These are phyloP conservation scores for Mylabris sibirica DNA, from an alignment of 2,888 invertebrate species.

Conservation along the genomic window DNA sequence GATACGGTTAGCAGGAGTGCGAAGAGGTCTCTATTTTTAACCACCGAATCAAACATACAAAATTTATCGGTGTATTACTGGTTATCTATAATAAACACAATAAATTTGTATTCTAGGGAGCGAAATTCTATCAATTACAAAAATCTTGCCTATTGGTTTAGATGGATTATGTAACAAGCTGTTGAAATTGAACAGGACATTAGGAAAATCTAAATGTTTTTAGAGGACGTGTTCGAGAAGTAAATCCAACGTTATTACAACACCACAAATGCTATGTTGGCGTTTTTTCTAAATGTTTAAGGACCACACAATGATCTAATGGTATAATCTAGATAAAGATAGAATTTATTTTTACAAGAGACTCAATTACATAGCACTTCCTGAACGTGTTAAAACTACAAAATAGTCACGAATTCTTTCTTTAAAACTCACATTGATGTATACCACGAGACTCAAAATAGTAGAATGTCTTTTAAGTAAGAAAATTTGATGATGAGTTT, in stretches of 20 bases:
- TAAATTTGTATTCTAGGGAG: background rate
- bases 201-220: too few species aligned
- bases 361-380: background rate
- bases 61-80: background rate
- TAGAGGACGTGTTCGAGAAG: background rate
- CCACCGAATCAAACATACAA: too few species aligned
- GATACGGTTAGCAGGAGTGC: slow-evolving; percentile 48
- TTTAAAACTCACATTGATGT: too few species aligned
- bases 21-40: slow-evolving; percentile 38
- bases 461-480: too few species aligned
- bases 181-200: too few species aligned
- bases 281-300: background rate
- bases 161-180: too few species aligned
- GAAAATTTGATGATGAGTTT: too few species aligned
- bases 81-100: background rate
- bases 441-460: too few species aligned
- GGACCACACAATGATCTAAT: background rate
- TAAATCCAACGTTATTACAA: background rate
- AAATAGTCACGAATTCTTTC: too few species aligned
- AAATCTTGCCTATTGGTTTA: too few species aligned
- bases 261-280: background rate
- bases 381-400: too few species aligned
- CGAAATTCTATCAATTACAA: too few species aligned
- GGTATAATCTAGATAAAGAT: background rate
- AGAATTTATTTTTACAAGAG: background rate